Evolutionary conservation across 2,113 vertebrate genomes (phyloP), one percentile per base, ranked within the genome.

Genomic region (Dryoscopus gambensis): DNA sequence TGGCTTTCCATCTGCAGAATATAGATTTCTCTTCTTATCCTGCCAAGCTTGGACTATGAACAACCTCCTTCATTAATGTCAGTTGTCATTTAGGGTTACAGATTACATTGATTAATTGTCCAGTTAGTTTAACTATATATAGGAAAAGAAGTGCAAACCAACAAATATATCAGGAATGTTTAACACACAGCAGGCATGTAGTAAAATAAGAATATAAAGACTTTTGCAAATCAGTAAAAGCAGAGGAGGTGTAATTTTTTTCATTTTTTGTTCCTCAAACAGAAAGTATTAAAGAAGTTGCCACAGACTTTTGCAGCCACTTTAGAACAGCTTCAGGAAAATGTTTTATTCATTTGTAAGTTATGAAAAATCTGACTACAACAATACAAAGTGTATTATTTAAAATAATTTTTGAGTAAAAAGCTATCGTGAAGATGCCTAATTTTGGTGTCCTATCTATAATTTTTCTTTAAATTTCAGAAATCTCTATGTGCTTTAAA

Each of bases 61-160:
- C 82, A 94, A 59, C 52, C 56, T 83, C 69, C n/a, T 95, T 87
- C 81, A 85, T 94, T 92, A 95, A 63, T 42, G 78, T 83, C 70
- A 92, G 74, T 92, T 96, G 91, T 63, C 88, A 85, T 87, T 96
- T 86, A 91, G 74, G n/a, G 23, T 65, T 90, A 76, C 56, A 80
- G 60, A 49, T 63, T 37, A 78, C 92, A 81, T 40, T 92, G 94
- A 97, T 97, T 96, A 93, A 90, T 90, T 88, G 60, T 89, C 86
- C 71, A 94, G 85, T 96, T 94, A 96, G 86, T 92, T 89, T 90
- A 88, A 94, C 95, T 97, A 94, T 76, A 53, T 78, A 73, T 53
- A 94, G n/a, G 37, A 83, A 77, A 93, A 95, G 49, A 93, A 76
- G 49, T 88, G 18, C 13, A 91, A 89, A 84, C 46, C 49, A 96